A percentile compares a stretch with the other conserved stretches of the same genome.
Evolutionary conservation across 2,888 invertebrate species (phyloP).

Genomic region (Clitarchus hookeri): DNA sequence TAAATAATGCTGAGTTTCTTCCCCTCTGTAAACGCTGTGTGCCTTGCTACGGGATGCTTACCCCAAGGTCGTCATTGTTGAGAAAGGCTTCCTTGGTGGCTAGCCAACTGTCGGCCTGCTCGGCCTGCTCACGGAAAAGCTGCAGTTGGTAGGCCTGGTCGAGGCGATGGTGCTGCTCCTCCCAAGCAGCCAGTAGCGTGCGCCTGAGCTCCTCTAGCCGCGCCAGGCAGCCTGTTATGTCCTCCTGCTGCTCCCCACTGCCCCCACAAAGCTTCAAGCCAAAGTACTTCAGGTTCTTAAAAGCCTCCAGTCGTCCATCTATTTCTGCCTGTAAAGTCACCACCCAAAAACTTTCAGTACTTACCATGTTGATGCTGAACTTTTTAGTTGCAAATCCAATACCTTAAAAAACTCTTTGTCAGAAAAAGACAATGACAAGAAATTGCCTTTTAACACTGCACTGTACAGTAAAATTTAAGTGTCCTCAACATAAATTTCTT

Average conservation of each 20-base stretch:
- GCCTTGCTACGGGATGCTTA: constrained; percentile 52
- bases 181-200: constrained; percentile 80
- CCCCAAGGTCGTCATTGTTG: constrained; percentile 93
- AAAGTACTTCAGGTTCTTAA: constrained; percentile 71
- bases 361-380: no score
- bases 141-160: constrained; percentile 82
- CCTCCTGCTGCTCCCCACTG: constrained; percentile 52
- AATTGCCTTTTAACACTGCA: no score
- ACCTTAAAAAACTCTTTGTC: no score
- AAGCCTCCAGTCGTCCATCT: constrained; percentile 83
- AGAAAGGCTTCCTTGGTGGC: constrained; percentile 95
- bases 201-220: constrained; percentile 74
- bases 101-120: constrained; percentile 91
- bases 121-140: constrained; percentile 82
- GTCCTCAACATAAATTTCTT: no score
- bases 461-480: no score
- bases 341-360: not conserved
- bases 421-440: no score
- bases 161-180: constrained; percentile 75
- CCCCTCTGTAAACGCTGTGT: no score
- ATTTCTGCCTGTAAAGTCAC: constrained; percentile 73
- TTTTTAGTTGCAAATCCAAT: no score
- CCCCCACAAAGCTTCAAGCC: constrained; percentile 51
- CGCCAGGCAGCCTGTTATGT: constrained; percentile 63
- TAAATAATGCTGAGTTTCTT: no score